Conservation (phyloP, 2,888 invertebrate genomes). For the Pecten maximus region DNA sequence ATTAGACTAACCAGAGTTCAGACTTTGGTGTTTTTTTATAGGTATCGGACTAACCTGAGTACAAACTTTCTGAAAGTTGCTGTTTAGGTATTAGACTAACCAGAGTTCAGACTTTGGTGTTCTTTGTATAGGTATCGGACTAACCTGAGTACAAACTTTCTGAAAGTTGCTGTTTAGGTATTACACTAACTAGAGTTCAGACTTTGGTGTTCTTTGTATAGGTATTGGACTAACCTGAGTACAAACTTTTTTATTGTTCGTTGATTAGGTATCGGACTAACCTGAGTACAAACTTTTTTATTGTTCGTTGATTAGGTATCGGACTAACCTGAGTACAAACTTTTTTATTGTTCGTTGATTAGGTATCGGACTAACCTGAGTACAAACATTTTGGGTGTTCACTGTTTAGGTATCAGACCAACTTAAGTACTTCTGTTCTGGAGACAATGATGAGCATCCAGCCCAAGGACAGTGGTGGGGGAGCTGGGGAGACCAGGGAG, state of each 20-base stretch:
- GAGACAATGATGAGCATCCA: slow-evolving; percentile 93
- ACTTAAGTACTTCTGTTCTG: slow-evolving; percentile 88
- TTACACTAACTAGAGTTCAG: too few species aligned
- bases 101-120: too few species aligned
- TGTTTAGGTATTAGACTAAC: not conserved
- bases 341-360: not conserved
- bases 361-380: not conserved
- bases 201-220: not conserved
- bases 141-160: not conserved
- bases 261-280: not conserved
- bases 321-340: not conserved
- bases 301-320: too few species aligned
- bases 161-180: too few species aligned
- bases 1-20: not conserved
- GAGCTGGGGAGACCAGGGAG: slow-evolving; percentile 90
- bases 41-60: not conserved
- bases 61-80: not conserved
- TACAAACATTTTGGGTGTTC: not conserved
- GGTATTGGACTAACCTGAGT: not conserved
- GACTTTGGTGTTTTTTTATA: not conserved
- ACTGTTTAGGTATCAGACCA: slow-evolving; percentile 87
- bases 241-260: not conserved
- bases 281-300: not conserved
- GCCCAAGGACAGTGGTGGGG: slow-evolving; percentile 89
- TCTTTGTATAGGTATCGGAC: too few species aligned